Evolutionary conservation across 2,113 vertebrate genomes (phyloP), one percentile per base, ranked within the genome.

Genomic region (Rhinopomastus cyanomelas): DNA sequence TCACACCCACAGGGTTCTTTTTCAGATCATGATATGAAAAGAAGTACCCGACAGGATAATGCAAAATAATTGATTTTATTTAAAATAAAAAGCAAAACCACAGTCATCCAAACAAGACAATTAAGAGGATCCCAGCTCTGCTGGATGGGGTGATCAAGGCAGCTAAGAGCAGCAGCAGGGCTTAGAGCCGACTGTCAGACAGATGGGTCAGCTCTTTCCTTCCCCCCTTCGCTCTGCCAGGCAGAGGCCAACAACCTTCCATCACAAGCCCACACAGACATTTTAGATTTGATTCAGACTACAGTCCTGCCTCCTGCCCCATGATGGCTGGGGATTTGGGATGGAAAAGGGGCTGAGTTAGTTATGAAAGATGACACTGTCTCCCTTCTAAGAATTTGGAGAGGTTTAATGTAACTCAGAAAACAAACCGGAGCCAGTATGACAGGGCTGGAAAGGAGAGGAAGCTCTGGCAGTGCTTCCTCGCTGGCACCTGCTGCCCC

Each of bases 61-160:
- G 94, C 92, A 97, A 96, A 97, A 96, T 95, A 96, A 96, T 94
- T 65, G 55, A 92, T 85, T 96, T 96, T 97, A 97, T 96, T 97
- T 94, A 73, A 94, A 96, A 95, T 94, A 96, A 94, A 95, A 96
- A 91, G 93, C 90, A 90, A 95, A 95, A 59, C 2, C 88, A 95
- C 92, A 92, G 91, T 94, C 65, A 94, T 94, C 88, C 8, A 11
- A 91, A 91, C 92, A 85, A 93, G 81, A 96, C 95, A 92, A 82
- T 79, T 83, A 92, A 66, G 68, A 93, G 37, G 42, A 83, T 81
- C 87, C 88, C 92, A 95, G 92, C 94, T 95, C 86, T 94, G 91
- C 92, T 94, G 85, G 90, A 94, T 59, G 37, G 69, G 85, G 77
- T 29, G 81, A 91, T 53, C 84, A 73, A 80, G 95, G 88, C 87